Conservation (phyloP, 2,797 vertebrate species). For the Poeciliopsis gracilis region DNA sequence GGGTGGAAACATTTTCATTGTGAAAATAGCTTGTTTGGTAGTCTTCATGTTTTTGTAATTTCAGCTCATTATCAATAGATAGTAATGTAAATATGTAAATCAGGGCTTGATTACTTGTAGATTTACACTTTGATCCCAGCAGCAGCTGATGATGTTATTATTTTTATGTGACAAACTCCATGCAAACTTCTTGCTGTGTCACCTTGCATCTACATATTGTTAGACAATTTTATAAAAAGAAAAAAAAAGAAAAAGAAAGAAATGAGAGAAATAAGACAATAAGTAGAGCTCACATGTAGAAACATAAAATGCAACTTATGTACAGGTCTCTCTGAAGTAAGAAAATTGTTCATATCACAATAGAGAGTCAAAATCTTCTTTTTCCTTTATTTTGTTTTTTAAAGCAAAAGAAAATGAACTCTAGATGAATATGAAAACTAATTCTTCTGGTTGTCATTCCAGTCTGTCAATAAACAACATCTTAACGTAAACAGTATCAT, state of each 20-base stretch:
- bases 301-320: not conserved
- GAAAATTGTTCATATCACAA: not conserved
- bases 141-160: not conserved
- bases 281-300: not conserved
- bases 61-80: not conserved
- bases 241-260: not conserved
- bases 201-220: not conserved
- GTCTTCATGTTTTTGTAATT: not conserved
- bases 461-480: not conserved
- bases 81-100: not conserved
- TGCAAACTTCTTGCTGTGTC: not conserved
- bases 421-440: not conserved
- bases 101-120: not conserved
- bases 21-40: not conserved
- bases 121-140: not conserved
- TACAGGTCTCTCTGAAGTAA: not conserved
- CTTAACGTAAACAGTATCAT: not conserved
- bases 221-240: not conserved
- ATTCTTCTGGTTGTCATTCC: not conserved
- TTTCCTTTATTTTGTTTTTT: not conserved
- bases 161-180: not conserved
- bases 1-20: not conserved
- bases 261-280: not conserved
- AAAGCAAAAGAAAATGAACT: not conserved
- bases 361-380: not conserved